These are phyloP conservation scores for Bombus breviceps DNA, from an alignment of 1,140 invertebrate species.

Conservation along the genomic window DNA sequence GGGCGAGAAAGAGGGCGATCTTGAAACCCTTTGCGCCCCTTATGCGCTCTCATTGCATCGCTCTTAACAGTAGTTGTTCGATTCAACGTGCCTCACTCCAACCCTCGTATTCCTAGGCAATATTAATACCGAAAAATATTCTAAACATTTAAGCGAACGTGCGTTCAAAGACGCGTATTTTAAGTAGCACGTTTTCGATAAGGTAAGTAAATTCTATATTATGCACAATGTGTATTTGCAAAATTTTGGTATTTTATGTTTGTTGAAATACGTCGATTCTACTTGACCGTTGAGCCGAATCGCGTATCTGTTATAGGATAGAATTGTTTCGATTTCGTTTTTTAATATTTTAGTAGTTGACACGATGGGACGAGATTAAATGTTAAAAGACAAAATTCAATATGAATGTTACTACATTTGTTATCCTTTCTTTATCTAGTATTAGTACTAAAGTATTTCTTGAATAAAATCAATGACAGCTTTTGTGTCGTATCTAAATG, in stretches of 20 bases:
- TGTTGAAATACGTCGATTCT: conserved; percentile 49
- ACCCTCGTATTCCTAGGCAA: not conserved
- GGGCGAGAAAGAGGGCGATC: conserved; percentile 28
- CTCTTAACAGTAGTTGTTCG: not conserved
- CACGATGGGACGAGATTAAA: too few species aligned
- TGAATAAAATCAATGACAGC: too few species aligned
- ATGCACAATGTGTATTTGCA: not conserved
- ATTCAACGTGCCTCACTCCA: too few species aligned
- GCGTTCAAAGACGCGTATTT: not conserved
- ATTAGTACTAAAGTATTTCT: too few species aligned
- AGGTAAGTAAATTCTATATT: not conserved
- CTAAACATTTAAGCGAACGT: not conserved
- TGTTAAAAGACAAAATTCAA: too few species aligned
- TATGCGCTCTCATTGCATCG: conserved; percentile 23
- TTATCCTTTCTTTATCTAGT: too few species aligned
- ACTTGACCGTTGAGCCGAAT: conserved; percentile 54
- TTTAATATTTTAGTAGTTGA: not conserved
- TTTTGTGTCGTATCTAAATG: too few species aligned
- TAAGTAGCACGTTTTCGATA: not conserved
- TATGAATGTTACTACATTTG: too few species aligned
- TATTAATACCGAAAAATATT: not conserved
- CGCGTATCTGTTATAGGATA: too few species aligned
- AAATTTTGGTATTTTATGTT: conserved; percentile 10
- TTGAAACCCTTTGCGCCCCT: conserved; percentile 31
- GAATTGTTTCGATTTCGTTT: not conserved